phyloP scores from a whole-genome alignment of 2,888 invertebrate genomes.

The Ametastegia equiseti region DNA sequence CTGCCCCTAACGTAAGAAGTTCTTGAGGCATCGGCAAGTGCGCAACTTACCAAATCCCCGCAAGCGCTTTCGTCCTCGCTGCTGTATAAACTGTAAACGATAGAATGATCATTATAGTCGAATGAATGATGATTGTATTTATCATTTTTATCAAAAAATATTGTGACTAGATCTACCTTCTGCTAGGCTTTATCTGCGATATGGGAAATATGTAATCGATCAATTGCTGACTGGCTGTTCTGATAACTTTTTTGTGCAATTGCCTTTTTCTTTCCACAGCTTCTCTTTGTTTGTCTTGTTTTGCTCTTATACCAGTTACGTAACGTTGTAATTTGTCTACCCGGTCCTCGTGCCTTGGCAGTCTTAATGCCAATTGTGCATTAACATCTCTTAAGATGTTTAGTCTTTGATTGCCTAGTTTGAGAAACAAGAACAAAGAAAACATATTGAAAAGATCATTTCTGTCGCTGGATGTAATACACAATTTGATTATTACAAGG shows the following conservation, averaged over 20 bases:
- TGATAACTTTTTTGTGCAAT: slow-evolving; percentile 79
- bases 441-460: neutral
- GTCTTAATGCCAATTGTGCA: slow-evolving; percentile 76
- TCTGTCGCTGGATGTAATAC: no score
- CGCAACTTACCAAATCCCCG: slow-evolving; percentile 70
- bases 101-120: slow-evolving; percentile 24
- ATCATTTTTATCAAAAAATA: neutral
- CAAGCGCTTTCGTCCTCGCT: slow-evolving; percentile 70
- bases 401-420: slow-evolving; percentile 72
- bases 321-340: slow-evolving; percentile 80
- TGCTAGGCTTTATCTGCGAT: slow-evolving; percentile 76
- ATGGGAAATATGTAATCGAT: slow-evolving; percentile 86
- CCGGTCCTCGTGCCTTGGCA: slow-evolving; percentile 81
- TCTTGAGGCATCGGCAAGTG: slow-evolving; percentile 86
- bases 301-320: slow-evolving; percentile 77
- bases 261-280: slow-evolving; percentile 77
- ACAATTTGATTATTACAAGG: neutral
- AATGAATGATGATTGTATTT: slow-evolving; percentile 4
- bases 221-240: slow-evolving; percentile 80
- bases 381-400: slow-evolving; percentile 72
- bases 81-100: slow-evolving; percentile 64
- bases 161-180: slow-evolving; percentile 72
- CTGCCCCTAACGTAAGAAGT: slow-evolving; percentile 88
- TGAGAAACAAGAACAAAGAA: slow-evolving; percentile 37
- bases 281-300: slow-evolving; percentile 77